These are phyloP conservation scores for Cryptocephalus moraei DNA, from an alignment of 2,888 invertebrate species.

Conservation along the genomic window DNA sequence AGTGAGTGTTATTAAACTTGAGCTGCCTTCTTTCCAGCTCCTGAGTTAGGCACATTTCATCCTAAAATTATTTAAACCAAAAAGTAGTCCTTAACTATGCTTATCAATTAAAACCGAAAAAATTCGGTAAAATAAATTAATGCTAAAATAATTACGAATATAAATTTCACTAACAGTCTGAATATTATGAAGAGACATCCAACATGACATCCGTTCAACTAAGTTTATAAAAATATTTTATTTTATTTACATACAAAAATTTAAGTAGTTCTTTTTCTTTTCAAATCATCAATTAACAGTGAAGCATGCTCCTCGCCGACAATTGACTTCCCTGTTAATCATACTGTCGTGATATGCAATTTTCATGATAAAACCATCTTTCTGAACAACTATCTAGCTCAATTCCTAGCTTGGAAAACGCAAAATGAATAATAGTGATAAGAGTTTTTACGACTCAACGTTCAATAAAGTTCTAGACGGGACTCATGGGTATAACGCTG, in stretches of 20 bases:
- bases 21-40: neutral
- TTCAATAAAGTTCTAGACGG: slow-evolving; percentile 2
- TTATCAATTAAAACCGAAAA: neutral
- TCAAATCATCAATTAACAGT: neutral
- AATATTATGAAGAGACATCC: neutral
- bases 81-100: neutral
- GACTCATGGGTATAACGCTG: slow-evolving; percentile 21
- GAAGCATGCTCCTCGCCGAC: neutral
- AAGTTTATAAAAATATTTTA: neutral
- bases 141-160: neutral
- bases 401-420: slow-evolving; percentile 16
- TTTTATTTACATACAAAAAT: neutral
- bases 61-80: neutral
- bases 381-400: slow-evolving; percentile 4
- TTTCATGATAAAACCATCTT: slow-evolving; percentile 1
- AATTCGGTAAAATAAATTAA: neutral
- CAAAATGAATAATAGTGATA: neutral
- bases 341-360: neutral
- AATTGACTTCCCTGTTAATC: neutral
- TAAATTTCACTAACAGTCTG: neutral
- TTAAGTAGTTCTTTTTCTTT: neutral
- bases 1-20: neutral
- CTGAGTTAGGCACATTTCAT: neutral
- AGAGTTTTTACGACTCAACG: neutral
- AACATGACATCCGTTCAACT: neutral